Base-by-base conservation (phyloP, 2,888 invertebrate species). In the Hirtodrosophila duncani region DNA sequence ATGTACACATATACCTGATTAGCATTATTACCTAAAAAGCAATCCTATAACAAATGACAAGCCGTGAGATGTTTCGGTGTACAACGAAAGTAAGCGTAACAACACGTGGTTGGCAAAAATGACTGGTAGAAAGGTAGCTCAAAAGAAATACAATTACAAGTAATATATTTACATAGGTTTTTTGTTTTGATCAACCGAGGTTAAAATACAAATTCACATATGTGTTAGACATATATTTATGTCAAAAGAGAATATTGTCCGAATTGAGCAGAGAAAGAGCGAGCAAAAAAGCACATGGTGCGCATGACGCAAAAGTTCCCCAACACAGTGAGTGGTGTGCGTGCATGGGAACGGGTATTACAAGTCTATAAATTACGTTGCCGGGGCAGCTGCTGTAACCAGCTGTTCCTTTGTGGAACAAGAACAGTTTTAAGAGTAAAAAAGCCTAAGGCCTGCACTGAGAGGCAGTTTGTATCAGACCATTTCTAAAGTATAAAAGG, bases 201-300 rank as follows among this genome's bases (percentile, higher is more conserved):
- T 18, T 18, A 9, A 27, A 27, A 13, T 33, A 46, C n/a, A 27
- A n/a, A 44, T 34, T 26, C 21, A 29, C n/a, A 3, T 39, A 30
- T n/a, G n/a, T n/a, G n/a, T n/a, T n/a, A n/a, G 3, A 29, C 16
- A 26, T 34, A 8, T n/a, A 9, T 26, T 0, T 24, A 10, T 42
- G 8, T 34, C 21, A 41, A 20, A 21, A 29, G 20, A 18, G n/a
- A n/a, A n/a, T n/a, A n/a, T n/a, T n/a, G n/a, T n/a, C n/a, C 16
- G 9, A 50, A 30, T 21, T 42, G 41, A 42, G 29, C 18, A 3
- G 10, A 34, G 48, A 67, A 60, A 63, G 52, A 59, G 34, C 46
- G 46, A 43, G 52, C 2, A 11, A 38, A 48, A 48, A 71, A 83
- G 81, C 85, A 83, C 84, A 85, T 84, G 85, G 83, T 75, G 82